Evolutionary conservation across 2,888 invertebrate genomes (phyloP), one percentile per base, ranked within the genome.

Genomic region (Prionchulus punctatus): DNA sequence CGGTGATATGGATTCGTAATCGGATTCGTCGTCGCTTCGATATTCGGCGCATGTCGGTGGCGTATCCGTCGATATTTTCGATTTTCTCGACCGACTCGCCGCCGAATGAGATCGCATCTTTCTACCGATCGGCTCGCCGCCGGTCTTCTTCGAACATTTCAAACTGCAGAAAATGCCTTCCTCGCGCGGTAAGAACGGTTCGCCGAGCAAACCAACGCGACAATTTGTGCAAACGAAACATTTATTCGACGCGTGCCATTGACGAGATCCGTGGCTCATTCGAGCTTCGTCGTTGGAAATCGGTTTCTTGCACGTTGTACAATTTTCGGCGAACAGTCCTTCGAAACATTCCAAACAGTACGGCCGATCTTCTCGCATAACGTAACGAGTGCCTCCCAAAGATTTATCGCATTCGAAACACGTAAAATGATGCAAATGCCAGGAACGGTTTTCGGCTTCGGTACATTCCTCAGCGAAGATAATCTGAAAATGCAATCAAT

Each of bases 1-100:
- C 18, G 45, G 45, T 23, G 45, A 45, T n/a, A 45, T 45, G 4
- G 45, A 45, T n/a, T 12, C 45, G 45, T 45, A 45, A 45, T 45
- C 23, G 12, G 45, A 45, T 45, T 45, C 45, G 36, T 36, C 36
- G 36, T 36, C 36, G 36, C 36, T 12, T 36, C 18, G 12, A n/a
- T n/a, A n/a, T n/a, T n/a, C n/a, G n/a, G n/a, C n/a, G n/a, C n/a
- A n/a, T n/a, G n/a, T n/a, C n/a, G n/a, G n/a, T n/a, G n/a, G n/a
- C n/a, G n/a, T n/a, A n/a, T n/a, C n/a, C n/a, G n/a, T n/a, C n/a
- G n/a, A n/a, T n/a, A n/a, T n/a, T n/a, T n/a, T n/a, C n/a, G n/a
- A n/a, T n/a, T n/a, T n/a, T n/a, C n/a, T n/a, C n/a, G n/a, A n/a
- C n/a, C n/a, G n/a, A n/a, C n/a, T n/a, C n/a, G n/a, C n/a, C n/a